Evolutionary conservation across 2,888 invertebrate genomes (phyloP).

Genomic region (Cephus spinipes): DNA sequence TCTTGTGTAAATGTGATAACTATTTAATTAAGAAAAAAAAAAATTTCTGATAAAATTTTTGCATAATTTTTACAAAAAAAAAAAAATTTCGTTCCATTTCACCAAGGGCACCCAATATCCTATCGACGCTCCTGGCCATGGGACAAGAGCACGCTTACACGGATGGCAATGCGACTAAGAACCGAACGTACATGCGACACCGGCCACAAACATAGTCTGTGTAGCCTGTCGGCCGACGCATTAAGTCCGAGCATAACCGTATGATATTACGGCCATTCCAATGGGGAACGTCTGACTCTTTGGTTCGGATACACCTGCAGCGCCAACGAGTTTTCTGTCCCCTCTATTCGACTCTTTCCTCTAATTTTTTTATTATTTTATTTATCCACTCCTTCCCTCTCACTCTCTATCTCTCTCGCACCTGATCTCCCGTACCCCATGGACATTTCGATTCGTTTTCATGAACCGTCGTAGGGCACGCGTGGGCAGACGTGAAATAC

Average conservation of each 20-base stretch:
- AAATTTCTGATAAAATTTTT: not conserved
- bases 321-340: constrained; percentile 11
- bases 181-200: constrained; percentile 44
- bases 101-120: not conserved
- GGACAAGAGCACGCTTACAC: constrained; percentile 11
- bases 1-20: not conserved
- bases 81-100: not conserved
- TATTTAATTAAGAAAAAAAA: not conserved
- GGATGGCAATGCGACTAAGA: constrained; percentile 15
- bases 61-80: not conserved
- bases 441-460: not conserved
- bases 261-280: constrained; percentile 49
- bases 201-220: constrained; percentile 44
- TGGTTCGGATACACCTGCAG: constrained; percentile 41
- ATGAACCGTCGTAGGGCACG: constrained; percentile 28
- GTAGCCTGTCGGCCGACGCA: constrained; percentile 42
- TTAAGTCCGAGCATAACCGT: constrained; percentile 50
- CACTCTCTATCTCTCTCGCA: constrained; percentile 8
- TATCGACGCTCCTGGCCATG: constrained; percentile 1
- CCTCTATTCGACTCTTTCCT: not conserved
- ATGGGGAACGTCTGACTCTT: constrained; percentile 24
- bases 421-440: constrained; percentile 18
- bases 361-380: not conserved
- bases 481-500: constrained; percentile 59
- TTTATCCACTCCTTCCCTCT: not conserved